Conservation (phyloP, 2,888 invertebrate genomes). For the Ypsolopha scabrella region DNA sequence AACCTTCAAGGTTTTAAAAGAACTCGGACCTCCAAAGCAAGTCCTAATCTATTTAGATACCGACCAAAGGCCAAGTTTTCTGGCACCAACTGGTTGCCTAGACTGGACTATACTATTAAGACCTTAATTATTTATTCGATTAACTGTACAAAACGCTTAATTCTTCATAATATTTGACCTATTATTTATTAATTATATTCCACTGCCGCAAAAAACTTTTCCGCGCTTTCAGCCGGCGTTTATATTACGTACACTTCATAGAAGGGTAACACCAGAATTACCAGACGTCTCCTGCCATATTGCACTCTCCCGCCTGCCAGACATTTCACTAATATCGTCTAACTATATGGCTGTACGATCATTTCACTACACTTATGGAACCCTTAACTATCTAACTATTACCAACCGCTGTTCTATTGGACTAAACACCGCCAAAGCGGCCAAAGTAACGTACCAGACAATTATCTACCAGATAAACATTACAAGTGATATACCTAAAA, state of each 20-base stretch:
- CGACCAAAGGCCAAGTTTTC: too few species aligned
- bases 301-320: constrained; percentile 62
- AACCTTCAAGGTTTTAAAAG: too few species aligned
- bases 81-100: too few species aligned
- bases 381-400: constrained; percentile 22
- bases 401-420: constrained; percentile 53
- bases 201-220: constrained; percentile 25
- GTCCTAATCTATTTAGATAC: too few species aligned
- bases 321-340: constrained; percentile 52
- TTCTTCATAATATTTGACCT: constrained; percentile 59
- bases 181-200: constrained; percentile 30
- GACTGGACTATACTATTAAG: constrained; percentile 27
- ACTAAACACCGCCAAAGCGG: constrained; percentile 31
- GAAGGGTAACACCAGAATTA: constrained; percentile 33
- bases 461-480: constrained; percentile 37
- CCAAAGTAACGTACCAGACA: constrained; percentile 36
- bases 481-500: constrained; percentile 24
- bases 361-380: constrained; percentile 57
- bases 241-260: constrained; percentile 56
- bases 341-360: constrained; percentile 55
- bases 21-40: too few species aligned
- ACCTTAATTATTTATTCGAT: constrained; percentile 42
- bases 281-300: constrained; percentile 23
- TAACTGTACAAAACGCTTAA: constrained; percentile 66
- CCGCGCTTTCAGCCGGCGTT: constrained; percentile 49